Evolutionary conservation across 2,888 invertebrate species (phyloP), one percentile per base, ranked within the genome.

Genomic region (Microctonus hyperodae): DNA sequence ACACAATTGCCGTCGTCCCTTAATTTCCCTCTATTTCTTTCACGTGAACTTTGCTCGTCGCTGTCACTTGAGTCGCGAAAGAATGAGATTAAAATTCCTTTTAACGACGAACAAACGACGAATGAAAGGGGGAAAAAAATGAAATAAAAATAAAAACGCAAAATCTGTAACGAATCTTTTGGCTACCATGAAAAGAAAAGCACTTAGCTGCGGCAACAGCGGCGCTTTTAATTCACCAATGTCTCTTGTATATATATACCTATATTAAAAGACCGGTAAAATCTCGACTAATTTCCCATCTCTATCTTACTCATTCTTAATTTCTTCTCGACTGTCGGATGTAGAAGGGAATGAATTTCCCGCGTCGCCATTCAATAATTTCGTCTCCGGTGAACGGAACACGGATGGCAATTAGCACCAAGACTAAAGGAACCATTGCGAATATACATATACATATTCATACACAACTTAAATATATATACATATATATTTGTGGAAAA

Each of bases 81-180:
- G 77, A 79, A 78, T 76, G 77, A 78, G 76, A 78, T 75, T 78
- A 77, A 78, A 77, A 77, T 77, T 78, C 75, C 77, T 78, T 78
- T 78, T 77, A 77, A 72, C 76, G 74, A 76, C 72, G 58, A 20
- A 40, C 69, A 64, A 64, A 59, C 62, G 66, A 57, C 13, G 55
- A 16, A 31, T 31, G 31, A 20, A 55, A n/a, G 6, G 1, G 16
- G n/a, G 37, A 57, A 57, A 57, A 37, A 23, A 22, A 5, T 4
- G 6, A 59, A 58, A 65, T 56, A 55, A 60, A 25, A 64, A 60
- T 56, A 44, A 44, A 16, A 20, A 44, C 0, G 16, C 7, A 16
- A 40, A 60, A 57, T 55, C 65, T 65, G 66, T 68, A 71, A 71
- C 69, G 70, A 70, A 70, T 66, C 68, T 48, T 56, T 35, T 40